Conservation (phyloP, 2,888 invertebrate genomes). For the Erebia epiphron region DNA sequence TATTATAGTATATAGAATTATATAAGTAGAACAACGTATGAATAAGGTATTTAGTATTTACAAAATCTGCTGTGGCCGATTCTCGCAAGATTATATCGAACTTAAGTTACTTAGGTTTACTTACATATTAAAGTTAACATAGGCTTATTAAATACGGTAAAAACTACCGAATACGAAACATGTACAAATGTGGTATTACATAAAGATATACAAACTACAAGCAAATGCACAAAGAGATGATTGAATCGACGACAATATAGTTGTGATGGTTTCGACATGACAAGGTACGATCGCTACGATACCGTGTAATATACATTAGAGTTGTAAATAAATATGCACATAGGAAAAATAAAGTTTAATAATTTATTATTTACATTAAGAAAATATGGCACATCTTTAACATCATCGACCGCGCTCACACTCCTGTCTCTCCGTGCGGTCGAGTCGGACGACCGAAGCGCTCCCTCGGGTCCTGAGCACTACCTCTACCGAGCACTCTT, state of each 20-base stretch:
- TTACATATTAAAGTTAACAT: slow-evolving; percentile 43
- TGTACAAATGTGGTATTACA: slow-evolving; percentile 38
- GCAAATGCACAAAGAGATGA: slow-evolving; percentile 78
- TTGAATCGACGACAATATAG: slow-evolving; percentile 57
- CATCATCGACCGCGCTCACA: slow-evolving; percentile 65
- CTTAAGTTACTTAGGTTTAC: slow-evolving; percentile 43
- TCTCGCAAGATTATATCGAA: slow-evolving; percentile 42
- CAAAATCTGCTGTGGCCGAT: slow-evolving; percentile 47
- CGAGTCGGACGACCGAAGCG: slow-evolving; percentile 39
- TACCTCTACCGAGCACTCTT: slow-evolving; percentile 29
- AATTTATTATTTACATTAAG: slow-evolving; percentile 81
- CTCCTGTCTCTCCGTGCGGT: slow-evolving; percentile 35
- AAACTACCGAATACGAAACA: slow-evolving; percentile 36
- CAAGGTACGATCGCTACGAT: slow-evolving; percentile 45
- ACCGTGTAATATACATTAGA: slow-evolving; percentile 55
- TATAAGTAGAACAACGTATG: slow-evolving; percentile 42
- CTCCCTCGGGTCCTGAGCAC: slow-evolving; percentile 34
- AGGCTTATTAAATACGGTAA: slow-evolving; percentile 42
- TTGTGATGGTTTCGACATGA: slow-evolving; percentile 65
- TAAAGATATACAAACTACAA: slow-evolving; percentile 62
- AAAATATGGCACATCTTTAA: slow-evolving; percentile 82
- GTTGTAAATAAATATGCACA: slow-evolving; percentile 78
- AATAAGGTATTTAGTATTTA: slow-evolving; percentile 43
- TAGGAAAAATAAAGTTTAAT: slow-evolving; percentile 65
- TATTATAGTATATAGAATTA: slow-evolving; percentile 33